phyloP scores from a whole-genome alignment of 2,888 invertebrate genomes.

The Hypselothyrea guttata region DNA sequence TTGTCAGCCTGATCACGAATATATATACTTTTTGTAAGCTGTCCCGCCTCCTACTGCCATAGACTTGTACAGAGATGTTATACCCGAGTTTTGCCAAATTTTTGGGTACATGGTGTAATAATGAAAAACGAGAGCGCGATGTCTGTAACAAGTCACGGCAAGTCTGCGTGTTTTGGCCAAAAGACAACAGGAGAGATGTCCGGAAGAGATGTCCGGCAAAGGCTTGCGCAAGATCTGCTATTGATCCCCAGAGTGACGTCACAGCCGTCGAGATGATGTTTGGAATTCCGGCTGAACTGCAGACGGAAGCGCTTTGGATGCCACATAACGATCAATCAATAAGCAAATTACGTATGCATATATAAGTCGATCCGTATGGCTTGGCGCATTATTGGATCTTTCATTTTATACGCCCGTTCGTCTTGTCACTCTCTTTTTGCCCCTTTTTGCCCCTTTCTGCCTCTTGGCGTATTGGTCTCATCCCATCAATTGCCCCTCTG shows the following conservation, averaged over 20 bases:
- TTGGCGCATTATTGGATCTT: slow-evolving; percentile 37
- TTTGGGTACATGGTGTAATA: too few relatives aligned
- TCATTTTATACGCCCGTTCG: slow-evolving; percentile 20
- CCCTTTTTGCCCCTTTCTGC: neutral
- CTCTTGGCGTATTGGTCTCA: neutral
- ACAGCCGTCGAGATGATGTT: neutral
- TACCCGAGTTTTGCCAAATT: too few relatives aligned
- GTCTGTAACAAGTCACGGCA: slow-evolving; percentile 9
- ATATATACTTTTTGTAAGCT: too few relatives aligned
- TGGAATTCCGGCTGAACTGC: slow-evolving; percentile 1
- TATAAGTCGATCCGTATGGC: slow-evolving; percentile 18
- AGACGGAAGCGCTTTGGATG: slow-evolving; percentile 34
- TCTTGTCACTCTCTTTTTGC: neutral
- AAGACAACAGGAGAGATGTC: slow-evolving; percentile 63
- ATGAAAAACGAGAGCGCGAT: neutral
- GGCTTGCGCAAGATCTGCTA: slow-evolving; percentile 34
- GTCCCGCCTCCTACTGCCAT: too few relatives aligned
- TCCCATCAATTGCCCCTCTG: neutral
- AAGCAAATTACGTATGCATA: slow-evolving; percentile 49
- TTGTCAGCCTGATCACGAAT: too few relatives aligned
- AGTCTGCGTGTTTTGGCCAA: slow-evolving; percentile 42
- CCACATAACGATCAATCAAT: slow-evolving; percentile 58
- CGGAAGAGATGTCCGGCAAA: slow-evolving; percentile 56
- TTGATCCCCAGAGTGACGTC: slow-evolving; percentile 51
- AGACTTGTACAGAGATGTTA: too few relatives aligned